These are phyloP conservation scores for Ursus arctos DNA, from an alignment of 2,113 vertebrate genomes.

Conservation along the genomic window DNA sequence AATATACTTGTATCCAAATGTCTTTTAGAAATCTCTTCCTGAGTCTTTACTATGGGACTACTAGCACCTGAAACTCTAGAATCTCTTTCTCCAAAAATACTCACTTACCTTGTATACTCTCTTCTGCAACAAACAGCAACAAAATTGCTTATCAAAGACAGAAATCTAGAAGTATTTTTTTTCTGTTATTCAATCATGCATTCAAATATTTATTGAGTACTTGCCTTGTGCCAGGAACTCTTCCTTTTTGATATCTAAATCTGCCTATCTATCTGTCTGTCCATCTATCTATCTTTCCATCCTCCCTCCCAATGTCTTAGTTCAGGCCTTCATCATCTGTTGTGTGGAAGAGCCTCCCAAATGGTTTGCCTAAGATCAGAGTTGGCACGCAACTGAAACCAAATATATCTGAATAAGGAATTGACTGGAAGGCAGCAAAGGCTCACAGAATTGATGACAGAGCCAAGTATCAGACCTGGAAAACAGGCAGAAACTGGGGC, in stretches of 20 bases:
- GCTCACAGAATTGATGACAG: not conserved
- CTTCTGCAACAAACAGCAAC: not conserved
- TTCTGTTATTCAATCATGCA: not conserved
- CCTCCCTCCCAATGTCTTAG: not conserved
- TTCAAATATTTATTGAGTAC: not conserved
- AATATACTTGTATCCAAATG: constrained; percentile 11
- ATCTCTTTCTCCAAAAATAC: not conserved
- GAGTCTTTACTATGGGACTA: not conserved
- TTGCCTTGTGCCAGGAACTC: not conserved
- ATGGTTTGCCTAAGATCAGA: not conserved
- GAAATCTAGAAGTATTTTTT: not conserved
- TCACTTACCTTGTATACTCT: not conserved
- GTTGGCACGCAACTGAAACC: not conserved
- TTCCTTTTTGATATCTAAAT: not conserved
- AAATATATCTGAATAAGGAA: not conserved
- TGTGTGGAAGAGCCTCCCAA: not conserved
- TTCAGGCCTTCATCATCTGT: not conserved
- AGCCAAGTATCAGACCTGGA: not conserved
- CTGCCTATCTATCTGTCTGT: not conserved
- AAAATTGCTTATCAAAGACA: not conserved
- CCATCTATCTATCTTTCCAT: not conserved
- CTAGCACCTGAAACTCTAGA: constrained; percentile 25
- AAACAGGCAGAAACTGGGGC: not conserved
- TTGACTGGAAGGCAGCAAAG: not conserved
- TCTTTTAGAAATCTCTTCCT: not conserved